A percentile compares a stretch with the other conserved stretches of the same genome.
Evolutionary conservation across 2,888 invertebrate species (phyloP).

Genomic region (Tenthredo distinguenda): DNA sequence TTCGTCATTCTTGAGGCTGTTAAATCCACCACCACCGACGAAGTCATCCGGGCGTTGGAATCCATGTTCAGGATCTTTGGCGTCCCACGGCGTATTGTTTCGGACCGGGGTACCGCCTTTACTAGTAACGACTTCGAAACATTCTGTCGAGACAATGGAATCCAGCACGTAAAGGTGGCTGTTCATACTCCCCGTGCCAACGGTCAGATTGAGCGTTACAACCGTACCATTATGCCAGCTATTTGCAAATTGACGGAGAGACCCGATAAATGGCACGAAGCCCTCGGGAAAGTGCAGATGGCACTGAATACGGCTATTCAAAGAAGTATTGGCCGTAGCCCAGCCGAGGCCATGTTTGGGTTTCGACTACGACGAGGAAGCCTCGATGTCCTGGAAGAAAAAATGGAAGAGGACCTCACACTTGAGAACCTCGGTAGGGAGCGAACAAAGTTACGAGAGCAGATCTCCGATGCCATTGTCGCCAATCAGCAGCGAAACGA

Average conservation of each 20-base stretch:
- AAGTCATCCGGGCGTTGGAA: slow-evolving; percentile 8
- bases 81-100: slow-evolving; percentile 23
- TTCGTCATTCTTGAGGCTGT: slow-evolving; percentile 24
- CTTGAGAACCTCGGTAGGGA: slow-evolving; percentile 17
- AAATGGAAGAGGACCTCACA: slow-evolving; percentile 24
- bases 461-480: slow-evolving; percentile 28
- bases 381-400: neutral
- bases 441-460: slow-evolving; percentile 41
- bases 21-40: slow-evolving; percentile 27
- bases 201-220: slow-evolving; percentile 51
- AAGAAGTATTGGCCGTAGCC: slow-evolving; percentile 35
- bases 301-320: slow-evolving; percentile 31
- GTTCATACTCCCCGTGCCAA: slow-evolving; percentile 40
- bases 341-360: slow-evolving; percentile 41
- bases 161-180: slow-evolving; percentile 36
- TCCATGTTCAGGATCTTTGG: slow-evolving; percentile 37
- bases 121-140: slow-evolving; percentile 18
- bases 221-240: slow-evolving; percentile 51
- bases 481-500: slow-evolving; percentile 39
- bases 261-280: slow-evolving; percentile 43
- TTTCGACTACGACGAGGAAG: slow-evolving; percentile 30
- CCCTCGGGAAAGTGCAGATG: slow-evolving; percentile 34
- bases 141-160: slow-evolving; percentile 14
- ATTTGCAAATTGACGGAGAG: slow-evolving; percentile 42
- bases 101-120: slow-evolving; percentile 47